A percentile compares a stretch with the other conserved stretches of the same genome.
Evolutionary conservation across 1,140 invertebrate species (phyloP).

Genomic region (Hycleus cichorii): DNA sequence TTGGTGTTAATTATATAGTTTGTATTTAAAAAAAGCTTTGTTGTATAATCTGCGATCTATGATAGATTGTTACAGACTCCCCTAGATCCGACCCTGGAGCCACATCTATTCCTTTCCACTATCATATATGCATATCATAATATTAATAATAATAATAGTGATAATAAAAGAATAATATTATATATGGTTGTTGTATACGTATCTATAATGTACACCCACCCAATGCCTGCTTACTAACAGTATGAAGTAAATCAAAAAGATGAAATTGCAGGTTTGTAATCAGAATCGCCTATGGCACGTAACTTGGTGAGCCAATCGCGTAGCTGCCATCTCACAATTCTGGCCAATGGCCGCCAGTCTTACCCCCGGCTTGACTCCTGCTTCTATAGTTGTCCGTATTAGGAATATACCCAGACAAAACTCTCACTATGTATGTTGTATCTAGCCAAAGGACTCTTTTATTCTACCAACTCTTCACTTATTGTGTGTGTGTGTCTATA

Average conservation of each 20-base stretch:
- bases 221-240: not conserved
- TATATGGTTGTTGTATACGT: no score
- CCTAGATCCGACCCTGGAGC: conserved; percentile 22
- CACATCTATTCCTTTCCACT: conserved; percentile 23
- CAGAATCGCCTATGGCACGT: conserved; percentile 33
- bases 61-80: conserved; percentile 17
- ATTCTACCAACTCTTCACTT: conserved; percentile 13
- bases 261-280: conserved; percentile 38
- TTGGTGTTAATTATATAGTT: conserved; percentile 15
- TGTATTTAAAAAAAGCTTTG: no score
- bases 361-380: conserved; percentile 28
- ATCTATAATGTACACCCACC: not conserved
- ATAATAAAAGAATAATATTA: no score
- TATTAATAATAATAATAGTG: no score
- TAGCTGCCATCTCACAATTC: conserved; percentile 24
- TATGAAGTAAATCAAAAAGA: conserved; percentile 36
- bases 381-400: not conserved
- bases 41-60: not conserved
- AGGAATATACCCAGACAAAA: not conserved
- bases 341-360: conserved; percentile 38
- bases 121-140: conserved; percentile 16
- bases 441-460: conserved; percentile 32
- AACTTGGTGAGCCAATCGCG: conserved; percentile 36
- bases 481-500: no score
- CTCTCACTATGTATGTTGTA: not conserved